Conservation (phyloP, 2,888 invertebrate species). For the Lypha dubia region DNA sequence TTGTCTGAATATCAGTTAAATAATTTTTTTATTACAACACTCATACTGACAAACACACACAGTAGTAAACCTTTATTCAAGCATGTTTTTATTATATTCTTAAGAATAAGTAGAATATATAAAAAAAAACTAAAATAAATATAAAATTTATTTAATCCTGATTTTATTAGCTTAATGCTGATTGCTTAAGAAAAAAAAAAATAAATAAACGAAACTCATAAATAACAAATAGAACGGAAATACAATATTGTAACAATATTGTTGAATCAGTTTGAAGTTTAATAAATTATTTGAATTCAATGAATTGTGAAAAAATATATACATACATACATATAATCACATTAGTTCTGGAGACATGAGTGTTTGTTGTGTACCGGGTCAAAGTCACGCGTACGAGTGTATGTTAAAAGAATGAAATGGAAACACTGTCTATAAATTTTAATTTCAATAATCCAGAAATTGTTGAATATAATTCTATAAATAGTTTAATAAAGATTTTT, state of each 20-base stretch:
- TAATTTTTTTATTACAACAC: constrained; percentile 33
- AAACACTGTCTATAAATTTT: constrained; percentile 7
- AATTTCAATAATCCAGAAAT: not conserved
- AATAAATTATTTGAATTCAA: constrained; percentile 70
- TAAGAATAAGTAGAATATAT: not conserved
- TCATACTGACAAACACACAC: no score
- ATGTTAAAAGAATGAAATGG: not conserved
- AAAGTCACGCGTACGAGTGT: not conserved
- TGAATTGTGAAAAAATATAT: constrained; percentile 63
- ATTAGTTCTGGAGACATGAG: constrained; percentile 11
- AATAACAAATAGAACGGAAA: constrained; percentile 69
- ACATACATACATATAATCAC: no score
- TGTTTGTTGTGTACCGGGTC: not conserved
- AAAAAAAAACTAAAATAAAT: constrained; percentile 42
- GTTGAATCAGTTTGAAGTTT: constrained; percentile 65
- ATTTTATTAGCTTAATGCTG: constrained; percentile 69
- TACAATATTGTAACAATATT: constrained; percentile 67
- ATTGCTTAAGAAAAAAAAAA: constrained; percentile 46
- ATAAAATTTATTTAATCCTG: constrained; percentile 68
- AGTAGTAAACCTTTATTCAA: constrained; percentile 19
- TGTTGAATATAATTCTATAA: no score
- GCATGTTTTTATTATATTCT: constrained; percentile 40
- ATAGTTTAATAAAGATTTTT: not conserved
- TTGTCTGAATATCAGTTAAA: constrained; percentile 22
- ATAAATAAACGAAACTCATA: no score